Evolutionary conservation across 2,888 invertebrate genomes (phyloP), one percentile per base, ranked within the genome.

Genomic region (Phytoseiulus persimilis): DNA sequence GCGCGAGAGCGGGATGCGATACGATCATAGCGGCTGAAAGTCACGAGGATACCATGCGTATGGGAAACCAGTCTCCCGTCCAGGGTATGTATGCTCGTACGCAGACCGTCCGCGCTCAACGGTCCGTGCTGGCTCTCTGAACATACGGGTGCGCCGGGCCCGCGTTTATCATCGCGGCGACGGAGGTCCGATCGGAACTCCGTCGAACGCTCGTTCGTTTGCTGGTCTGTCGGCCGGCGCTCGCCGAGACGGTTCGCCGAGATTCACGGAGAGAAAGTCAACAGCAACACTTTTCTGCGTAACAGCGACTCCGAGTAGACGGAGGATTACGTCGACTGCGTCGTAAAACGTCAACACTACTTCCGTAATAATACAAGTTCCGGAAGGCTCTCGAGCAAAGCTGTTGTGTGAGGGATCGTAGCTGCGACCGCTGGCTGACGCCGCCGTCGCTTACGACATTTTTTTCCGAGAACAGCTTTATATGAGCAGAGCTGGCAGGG

Each of bases 361-460:
- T 65, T 65, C 65, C 65, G 65, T 65, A 65, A 65, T 65, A 65
- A 65, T 65, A 65, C 65, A 65, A 65, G 65, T 65, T 65, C 65
- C 65, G 65, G 65, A 65, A 65, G 65, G 65, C 65, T 65, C 65
- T 65, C 65, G 18, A 65, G 65, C 65, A 65, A 65, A 65, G 65
- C 65, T 65, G 65, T 65, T 65, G 65, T 65, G 65, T 65, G 5
- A 65, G 65, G 65, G 65, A 65, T 65, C 28, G 65, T 65, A 14
- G 65, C 18, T 18, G 23, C 23, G 1, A 28, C 65, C 65, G 65
- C 65, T 65, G 65, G 65, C 65, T 11, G 65, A 65, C 11, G 28
- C 18, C 18, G 65, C 65, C 28, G 28, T 23, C 1, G 65, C 65
- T 65, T 65, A 65, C 65, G 65, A 65, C 65, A 65, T 65, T 65